Base-by-base conservation (phyloP, 35 echinoderm and acorn worm species). In the Ophioderma brevispina region DNA sequence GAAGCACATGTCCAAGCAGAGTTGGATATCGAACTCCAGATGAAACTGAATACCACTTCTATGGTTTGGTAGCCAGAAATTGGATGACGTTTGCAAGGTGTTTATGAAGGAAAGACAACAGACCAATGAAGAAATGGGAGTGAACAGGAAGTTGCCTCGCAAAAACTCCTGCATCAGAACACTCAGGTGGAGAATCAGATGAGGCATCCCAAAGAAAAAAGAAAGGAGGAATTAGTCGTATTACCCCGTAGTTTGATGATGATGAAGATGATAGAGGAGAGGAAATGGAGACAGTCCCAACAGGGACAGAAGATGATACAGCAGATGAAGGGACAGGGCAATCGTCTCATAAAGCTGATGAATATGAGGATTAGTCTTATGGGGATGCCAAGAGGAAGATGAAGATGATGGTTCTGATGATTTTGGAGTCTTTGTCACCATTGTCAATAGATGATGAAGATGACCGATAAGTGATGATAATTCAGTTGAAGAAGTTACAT, bases 1-100 rank as follows among this genome's bases (percentile, higher is more conserved):
- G 63, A 37, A 1, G 87, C 84, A 0, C 75, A 81, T 40, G 94
- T 92, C 52, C 87, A 86, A n/a, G 86, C 90, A 1, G 87, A 87
- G 10, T 28, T 30, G 10, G 90, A 87, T 37, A 46, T 63, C 55
- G 90, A 92, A 75, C 84, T 96, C 3, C 79, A 81, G 21, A 49
- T 13, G 15, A 96, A 90, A 83, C 39, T 96, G 49, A 37, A 83
- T 70, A 38, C 55, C 35, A 96, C 92, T 64, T 19, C 38, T 36
- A 36, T 64, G n/a, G 18, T 3, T 90, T 36, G 91, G 34, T 6
- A 76, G 81, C 18, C 76, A 92, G 77, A 92, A 87, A 8, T 0
- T 96, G 40, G 78, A 84, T n/a, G 43, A 81, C 1, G 81, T n/a
- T 55, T 31, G 82, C 89, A 11, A 41, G 81, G 18, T 28, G 28